These are phyloP conservation scores for Rhamnusium bicolor DNA, from an alignment of 2,888 invertebrate species.

Conservation along the genomic window DNA sequence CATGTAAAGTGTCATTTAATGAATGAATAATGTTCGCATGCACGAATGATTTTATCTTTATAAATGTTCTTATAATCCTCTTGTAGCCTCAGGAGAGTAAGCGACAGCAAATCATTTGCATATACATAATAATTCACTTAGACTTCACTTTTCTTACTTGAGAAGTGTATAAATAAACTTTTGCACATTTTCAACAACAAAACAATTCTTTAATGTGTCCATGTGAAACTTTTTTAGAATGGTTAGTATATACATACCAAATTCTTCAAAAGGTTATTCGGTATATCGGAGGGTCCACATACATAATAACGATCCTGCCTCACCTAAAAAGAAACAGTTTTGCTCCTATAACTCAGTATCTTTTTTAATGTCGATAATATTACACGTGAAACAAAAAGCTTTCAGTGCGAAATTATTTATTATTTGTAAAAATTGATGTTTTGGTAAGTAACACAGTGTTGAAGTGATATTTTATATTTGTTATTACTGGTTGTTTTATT, in stretches of 20 bases:
- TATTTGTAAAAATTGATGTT: slow-evolving; percentile 7
- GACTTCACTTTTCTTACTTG: slow-evolving; percentile 29
- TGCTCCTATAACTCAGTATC: slow-evolving; percentile 41
- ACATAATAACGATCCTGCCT: slow-evolving; percentile 36
- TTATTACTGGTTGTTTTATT: slow-evolving; percentile 51
- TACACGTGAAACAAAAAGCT: slow-evolving; percentile 43
- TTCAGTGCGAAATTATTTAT: slow-evolving; percentile 23
- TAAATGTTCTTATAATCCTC: slow-evolving; percentile 55
- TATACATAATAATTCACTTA: slow-evolving; percentile 63
- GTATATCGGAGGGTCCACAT: slow-evolving; percentile 37
- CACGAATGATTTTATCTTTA: slow-evolving; percentile 61
- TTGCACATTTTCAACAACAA: slow-evolving; percentile 10
- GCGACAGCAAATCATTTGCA: slow-evolving; percentile 59
- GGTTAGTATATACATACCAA: slow-evolving; percentile 52
- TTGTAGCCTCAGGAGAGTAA: slow-evolving; percentile 44
- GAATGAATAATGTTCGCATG: slow-evolving; percentile 60
- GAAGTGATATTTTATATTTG: slow-evolving; percentile 33
- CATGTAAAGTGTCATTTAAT: slow-evolving; percentile 62
- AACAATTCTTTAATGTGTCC: slow-evolving; percentile 5
- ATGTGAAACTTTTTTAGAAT: slow-evolving; percentile 38
- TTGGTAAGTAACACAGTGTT: slow-evolving; percentile 20
- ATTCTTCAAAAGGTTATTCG: slow-evolving; percentile 52
- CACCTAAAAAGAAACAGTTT: slow-evolving; percentile 34
- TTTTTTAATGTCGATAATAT: slow-evolving; percentile 54
- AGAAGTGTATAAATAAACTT: slow-evolving; percentile 22